Evolutionary conservation across 2,888 invertebrate genomes (phyloP).

Genomic region (Schizaphis graminum): DNA sequence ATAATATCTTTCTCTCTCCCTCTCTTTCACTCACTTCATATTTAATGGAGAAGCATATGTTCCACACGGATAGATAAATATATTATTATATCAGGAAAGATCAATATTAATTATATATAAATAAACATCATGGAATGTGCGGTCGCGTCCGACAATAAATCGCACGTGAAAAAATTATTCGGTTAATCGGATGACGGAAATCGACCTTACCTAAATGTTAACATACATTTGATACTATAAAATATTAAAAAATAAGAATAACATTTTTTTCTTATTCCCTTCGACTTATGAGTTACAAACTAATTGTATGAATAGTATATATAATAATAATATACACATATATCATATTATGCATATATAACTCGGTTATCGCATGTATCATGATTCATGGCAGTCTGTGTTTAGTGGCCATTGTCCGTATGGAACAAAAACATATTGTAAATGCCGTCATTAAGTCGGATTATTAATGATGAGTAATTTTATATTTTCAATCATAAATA

Average conservation of each 20-base stretch:
- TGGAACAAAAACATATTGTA: background rate
- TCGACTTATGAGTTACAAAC: background rate
- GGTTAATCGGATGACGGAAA: background rate
- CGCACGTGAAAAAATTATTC: background rate
- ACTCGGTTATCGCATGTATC: background rate
- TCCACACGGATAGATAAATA: background rate
- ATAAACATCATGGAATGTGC: background rate
- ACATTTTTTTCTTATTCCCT: background rate
- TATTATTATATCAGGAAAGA: background rate
- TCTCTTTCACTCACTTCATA: background rate
- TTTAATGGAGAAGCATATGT: background rate
- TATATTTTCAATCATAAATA: background rate
- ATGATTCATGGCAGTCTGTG: background rate
- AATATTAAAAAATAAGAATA: background rate
- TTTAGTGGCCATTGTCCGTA: background rate
- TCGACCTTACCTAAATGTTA: background rate
- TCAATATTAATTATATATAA: background rate
- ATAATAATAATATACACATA: no score
- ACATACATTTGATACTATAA: background rate
- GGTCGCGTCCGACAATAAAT: background rate
- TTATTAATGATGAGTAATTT: background rate
- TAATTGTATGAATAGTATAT: background rate
- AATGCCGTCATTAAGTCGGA: background rate
- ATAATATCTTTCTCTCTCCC: no score
- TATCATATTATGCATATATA: no score